Evolutionary conservation across 2,797 vertebrate genomes (phyloP).

Genomic region (Pangasius djambal): DNA sequence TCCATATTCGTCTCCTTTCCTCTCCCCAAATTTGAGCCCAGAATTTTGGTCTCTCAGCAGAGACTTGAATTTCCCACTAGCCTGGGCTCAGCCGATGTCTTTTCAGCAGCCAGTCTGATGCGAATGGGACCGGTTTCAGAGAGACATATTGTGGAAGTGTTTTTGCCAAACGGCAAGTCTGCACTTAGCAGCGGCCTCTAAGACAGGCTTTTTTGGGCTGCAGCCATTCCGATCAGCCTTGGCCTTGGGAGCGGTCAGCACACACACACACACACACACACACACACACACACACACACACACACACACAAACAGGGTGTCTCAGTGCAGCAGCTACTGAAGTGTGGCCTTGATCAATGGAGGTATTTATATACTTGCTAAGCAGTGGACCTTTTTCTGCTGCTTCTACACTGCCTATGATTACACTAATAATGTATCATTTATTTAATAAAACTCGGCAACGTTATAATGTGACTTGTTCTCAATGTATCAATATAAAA

Average conservation of each 20-base stretch:
- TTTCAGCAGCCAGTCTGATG: slow-evolving; percentile 47
- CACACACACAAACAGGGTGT: neutral
- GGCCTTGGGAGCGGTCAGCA: neutral
- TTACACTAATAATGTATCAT: neutral
- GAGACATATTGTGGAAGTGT: slow-evolving; percentile 18
- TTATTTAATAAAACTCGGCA: neutral
- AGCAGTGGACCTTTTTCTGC: neutral
- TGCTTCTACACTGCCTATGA: neutral
- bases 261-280: neutral
- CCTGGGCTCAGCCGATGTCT: slow-evolving; percentile 47
- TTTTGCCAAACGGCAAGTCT: slow-evolving; percentile 43
- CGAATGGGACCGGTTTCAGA: slow-evolving; percentile 20
- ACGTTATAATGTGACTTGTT: too few relatives aligned
- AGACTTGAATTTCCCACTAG: slow-evolving; percentile 49
- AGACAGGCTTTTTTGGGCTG: neutral
- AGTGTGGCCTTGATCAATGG: slow-evolving; percentile 23
- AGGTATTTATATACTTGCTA: slow-evolving; percentile 40
- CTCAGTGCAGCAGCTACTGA: slow-evolving; percentile 22
- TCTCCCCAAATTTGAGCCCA: slow-evolving; percentile 37
- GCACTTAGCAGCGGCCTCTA: slow-evolving; percentile 9
- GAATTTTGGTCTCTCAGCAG: slow-evolving; percentile 42
- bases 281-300: slow-evolving; percentile 4
- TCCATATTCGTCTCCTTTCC: slow-evolving; percentile 35
- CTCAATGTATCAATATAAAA: neutral
- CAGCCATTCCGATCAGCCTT: neutral